Evolutionary conservation across 2,888 invertebrate species (phyloP), one percentile per base, ranked within the genome.

Genomic region (Corythucha ciliata): DNA sequence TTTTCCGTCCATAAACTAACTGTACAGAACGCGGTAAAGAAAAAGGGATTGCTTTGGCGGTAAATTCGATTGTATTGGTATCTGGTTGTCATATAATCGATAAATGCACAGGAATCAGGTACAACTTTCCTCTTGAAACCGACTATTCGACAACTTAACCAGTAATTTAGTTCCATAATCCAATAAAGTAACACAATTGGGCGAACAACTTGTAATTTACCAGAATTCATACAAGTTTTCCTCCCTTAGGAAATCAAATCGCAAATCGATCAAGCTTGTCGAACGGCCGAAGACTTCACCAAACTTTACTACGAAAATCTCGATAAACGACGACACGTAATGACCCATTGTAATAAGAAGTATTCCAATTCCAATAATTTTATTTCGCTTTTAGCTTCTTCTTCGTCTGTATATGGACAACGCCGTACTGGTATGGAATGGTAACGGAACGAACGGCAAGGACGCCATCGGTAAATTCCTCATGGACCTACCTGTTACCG

Each of bases 381-480:
- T 37, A 40, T 48, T 54, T 56, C 50, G 52, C 58, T 67, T 68
- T 51, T 60, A 81, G 81, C 69, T 83, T 65, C 80, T 91, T 66
- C 76, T 80, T 0, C 82, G 82, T 63, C 70, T 92, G 36, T 94
- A 93, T 65, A 71, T 90, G 61, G 88, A 90, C 39, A 78, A 79
- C 21, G 90, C 85, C 5, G 72, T 83, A n/a, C 70, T 92, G 46
- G 81, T 88, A 37, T 96, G 92, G 93, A 93, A 94, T 72, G 94
- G 94, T 24, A 90, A 89, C 68, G 83, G 83, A 5, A 74, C 84
- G 0, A 78, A 74, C 48, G 90, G 90, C 5, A 81, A 78, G 63
- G 84, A 85, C 27, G 78, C 78, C 56, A 90, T 96, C 51, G 81
- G 87, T 63, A 86, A 87, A 63, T 93, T 90, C 65, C 78, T 86